Evolutionary conservation across 2,888 invertebrate genomes (phyloP).

Genomic region (Tetanocera ferruginea): DNA sequence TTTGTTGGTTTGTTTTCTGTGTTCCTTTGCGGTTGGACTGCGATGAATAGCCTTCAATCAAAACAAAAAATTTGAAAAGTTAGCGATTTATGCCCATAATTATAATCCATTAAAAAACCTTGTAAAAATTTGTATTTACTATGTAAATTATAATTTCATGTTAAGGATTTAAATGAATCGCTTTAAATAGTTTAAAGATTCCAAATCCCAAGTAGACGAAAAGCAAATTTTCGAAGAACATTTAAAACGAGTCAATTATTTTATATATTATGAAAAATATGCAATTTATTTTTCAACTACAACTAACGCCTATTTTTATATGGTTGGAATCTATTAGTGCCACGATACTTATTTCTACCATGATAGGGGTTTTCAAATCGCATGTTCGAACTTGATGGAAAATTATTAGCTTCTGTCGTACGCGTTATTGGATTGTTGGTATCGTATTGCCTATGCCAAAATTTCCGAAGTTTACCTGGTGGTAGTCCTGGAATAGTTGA

Average conservation of each 20-base stretch:
- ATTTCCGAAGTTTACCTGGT: conserved; percentile 63
- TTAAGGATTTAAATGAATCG: background rate
- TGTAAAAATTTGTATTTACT: background rate
- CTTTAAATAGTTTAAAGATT: no score
- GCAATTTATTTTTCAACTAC: background rate
- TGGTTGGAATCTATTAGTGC: conserved; percentile 20
- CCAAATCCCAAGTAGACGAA: no score
- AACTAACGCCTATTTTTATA: conserved; percentile 20
- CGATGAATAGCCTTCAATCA: conserved; percentile 27
- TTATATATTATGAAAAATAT: background rate
- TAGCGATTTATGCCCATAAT: background rate
- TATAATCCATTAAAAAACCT: background rate
- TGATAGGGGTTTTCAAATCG: background rate
- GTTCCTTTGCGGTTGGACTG: conserved; percentile 20
- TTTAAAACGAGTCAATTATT: no score
- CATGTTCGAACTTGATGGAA: background rate
- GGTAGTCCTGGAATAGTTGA: conserved; percentile 59
- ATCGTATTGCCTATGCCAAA: conserved; percentile 63
- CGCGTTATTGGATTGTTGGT: conserved; percentile 61
- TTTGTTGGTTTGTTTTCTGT: conserved; percentile 13
- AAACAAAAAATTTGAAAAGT: conserved; percentile 5
- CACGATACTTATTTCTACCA: background rate
- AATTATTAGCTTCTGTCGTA: conserved; percentile 34
- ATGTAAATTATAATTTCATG: background rate
- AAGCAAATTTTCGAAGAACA: no score